Conservation (phyloP, 2,888 invertebrate species). For the Drosophila nr. perissopoda region DNA sequence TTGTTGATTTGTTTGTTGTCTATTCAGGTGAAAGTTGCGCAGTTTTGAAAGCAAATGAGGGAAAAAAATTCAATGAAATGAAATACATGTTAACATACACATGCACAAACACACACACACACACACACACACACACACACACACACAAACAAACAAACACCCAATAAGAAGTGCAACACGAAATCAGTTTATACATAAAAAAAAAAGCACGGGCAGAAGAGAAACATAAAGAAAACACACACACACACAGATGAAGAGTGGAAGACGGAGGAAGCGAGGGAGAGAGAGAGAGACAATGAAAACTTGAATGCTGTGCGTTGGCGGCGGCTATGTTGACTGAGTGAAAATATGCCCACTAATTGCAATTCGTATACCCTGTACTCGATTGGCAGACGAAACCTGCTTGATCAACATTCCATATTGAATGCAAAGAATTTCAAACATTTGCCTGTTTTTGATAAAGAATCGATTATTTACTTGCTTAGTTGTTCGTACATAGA, state of each 20-base stretch:
- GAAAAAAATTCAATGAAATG: constrained; percentile 46
- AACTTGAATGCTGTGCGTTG: constrained; percentile 33
- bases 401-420: background rate
- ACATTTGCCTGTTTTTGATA: background rate
- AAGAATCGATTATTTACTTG: background rate
- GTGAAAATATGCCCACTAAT: constrained; percentile 15
- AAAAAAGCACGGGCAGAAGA: constrained; percentile 6
- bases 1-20: constrained; percentile 53
- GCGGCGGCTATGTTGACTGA: constrained; percentile 10
- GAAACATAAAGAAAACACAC: constrained; percentile 5
- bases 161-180: constrained; percentile 55
- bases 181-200: constrained; percentile 54
- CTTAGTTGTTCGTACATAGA: background rate
- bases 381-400: background rate
- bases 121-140: background rate
- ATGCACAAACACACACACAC: constrained; percentile 1
- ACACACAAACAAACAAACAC: constrained; percentile 9
- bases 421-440: background rate
- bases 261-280: background rate
- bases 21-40: constrained; percentile 67
- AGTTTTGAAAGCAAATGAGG: constrained; percentile 60
- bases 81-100: constrained; percentile 35
- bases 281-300: constrained; percentile 1
- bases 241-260: background rate
- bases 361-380: constrained; percentile 11